phyloP scores from a whole-genome alignment of 2,797 vertebrate species.

The Periparus ater region DNA sequence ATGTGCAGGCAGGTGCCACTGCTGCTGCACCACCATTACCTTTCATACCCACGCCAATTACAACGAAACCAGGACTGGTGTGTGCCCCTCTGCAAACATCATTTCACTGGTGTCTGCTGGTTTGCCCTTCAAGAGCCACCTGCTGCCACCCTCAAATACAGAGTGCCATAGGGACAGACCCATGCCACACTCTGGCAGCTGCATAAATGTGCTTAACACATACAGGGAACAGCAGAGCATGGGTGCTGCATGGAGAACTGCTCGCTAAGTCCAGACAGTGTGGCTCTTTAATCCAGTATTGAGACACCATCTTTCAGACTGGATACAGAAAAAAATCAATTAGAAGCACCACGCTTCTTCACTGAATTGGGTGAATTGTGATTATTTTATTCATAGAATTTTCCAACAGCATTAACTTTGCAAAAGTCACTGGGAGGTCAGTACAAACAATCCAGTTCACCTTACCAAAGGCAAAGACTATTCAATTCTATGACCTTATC shows the following conservation, averaged over 20 bases:
- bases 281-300: background rate
- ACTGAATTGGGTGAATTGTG: background rate
- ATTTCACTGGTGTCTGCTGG: background rate
- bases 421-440: background rate
- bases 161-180: background rate
- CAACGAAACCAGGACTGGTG: accelerated
- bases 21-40: background rate
- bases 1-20: accelerated
- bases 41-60: accelerated
- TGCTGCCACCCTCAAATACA: background rate
- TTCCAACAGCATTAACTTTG: background rate
- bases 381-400: background rate
- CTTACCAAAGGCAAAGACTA: background rate
- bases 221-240: accelerated
- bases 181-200: background rate
- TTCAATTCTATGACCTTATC: background rate
- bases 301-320: background rate
- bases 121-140: background rate
- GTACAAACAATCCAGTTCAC: background rate
- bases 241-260: background rate
- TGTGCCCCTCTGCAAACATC: background rate
- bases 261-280: background rate
- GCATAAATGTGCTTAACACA: accelerated
- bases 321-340: background rate
- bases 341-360: background rate